Evolutionary conservation across 2,113 vertebrate species (phyloP), one percentile per base, ranked within the genome.

Genomic region (Callaeas wilsoni): DNA sequence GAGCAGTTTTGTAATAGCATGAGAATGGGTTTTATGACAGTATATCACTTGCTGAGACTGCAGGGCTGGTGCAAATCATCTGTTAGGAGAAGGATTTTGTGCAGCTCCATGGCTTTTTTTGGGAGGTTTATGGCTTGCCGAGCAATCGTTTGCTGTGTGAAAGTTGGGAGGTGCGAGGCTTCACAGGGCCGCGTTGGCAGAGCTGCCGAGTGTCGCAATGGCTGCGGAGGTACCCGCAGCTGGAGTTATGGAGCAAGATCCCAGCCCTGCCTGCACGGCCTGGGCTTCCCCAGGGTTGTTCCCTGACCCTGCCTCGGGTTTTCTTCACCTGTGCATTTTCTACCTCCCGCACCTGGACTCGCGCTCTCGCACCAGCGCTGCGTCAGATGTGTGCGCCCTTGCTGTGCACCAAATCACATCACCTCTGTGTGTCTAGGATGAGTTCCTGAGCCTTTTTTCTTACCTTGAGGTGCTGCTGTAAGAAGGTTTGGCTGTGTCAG

Each of bases 21-120:
- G 95, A 96, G 96, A 97, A 97, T 94, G 78, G 74, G 41, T 94
- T 97, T 97, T 96, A 96, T 96, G 83, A 26, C 80, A 22, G n/a
- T n/a, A 16, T 55, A 50, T 87, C 29, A 6, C 90, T 60, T 96
- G 81, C 85, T 91, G 95, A 94, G 96, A 63, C 82, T 84, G 83
- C 85, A 84, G 70, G 82, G 75, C 81, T 95, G 90, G 83, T 27
- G 64, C 82, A 47, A 68, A 65, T 75, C 35, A 20, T 44, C 71
- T 59, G 37, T 82, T 91, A 46, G 80, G 71, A 88, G 78, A 68
- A 87, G 75, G 64, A 81, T 86, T 91, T 90, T 90, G 93, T 89
- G 87, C 92, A 94, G 84, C 92, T 68, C 78, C 57, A 2, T 27
- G 68, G 49, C 57, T 81, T 96, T 94, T 93, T 64, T 42, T 6